Percentiles rank a stretch among this genome's conserved stretches.
Conservation (phyloP, 2,797 vertebrate genomes). For the Acanthurus leucopareius region DNA sequence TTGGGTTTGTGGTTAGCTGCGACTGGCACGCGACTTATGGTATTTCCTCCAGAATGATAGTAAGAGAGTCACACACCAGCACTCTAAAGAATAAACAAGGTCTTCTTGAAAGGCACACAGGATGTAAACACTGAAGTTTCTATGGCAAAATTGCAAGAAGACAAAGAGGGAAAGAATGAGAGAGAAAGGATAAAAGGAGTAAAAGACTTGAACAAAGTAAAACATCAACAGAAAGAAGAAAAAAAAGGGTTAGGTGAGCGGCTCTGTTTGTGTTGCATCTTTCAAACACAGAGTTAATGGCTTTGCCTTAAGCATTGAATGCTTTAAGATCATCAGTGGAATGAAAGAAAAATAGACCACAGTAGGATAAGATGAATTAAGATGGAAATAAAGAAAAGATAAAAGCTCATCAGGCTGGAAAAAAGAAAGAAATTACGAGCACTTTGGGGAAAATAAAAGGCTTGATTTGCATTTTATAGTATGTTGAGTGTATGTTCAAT, state of each 20-base stretch:
- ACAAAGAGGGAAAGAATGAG: constrained; percentile 37
- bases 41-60: constrained; percentile 80
- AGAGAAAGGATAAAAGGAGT: neutral
- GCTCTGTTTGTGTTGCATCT: constrained; percentile 33
- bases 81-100: constrained; percentile 66
- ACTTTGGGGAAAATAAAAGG: neutral
- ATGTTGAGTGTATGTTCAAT: neutral
- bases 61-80: constrained; percentile 73
- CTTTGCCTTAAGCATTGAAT: neutral
- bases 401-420: neutral
- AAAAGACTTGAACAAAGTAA: constrained; percentile 10
- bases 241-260: neutral
- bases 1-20: constrained; percentile 76
- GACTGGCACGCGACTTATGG: constrained; percentile 80
- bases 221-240: constrained; percentile 29
- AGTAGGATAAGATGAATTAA: neutral
- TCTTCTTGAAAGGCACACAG: constrained; percentile 60
- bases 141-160: constrained; percentile 54
- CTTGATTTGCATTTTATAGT: neutral
- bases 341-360: neutral
- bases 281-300: constrained; percentile 12
- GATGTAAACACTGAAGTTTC: constrained; percentile 72
- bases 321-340: neutral
- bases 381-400: neutral
- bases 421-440: neutral